A percentile compares a stretch with the other conserved stretches of the same genome.
phyloP scores from a whole-genome alignment of 1,140 invertebrate species.

The Sminthurides bifidus region DNA sequence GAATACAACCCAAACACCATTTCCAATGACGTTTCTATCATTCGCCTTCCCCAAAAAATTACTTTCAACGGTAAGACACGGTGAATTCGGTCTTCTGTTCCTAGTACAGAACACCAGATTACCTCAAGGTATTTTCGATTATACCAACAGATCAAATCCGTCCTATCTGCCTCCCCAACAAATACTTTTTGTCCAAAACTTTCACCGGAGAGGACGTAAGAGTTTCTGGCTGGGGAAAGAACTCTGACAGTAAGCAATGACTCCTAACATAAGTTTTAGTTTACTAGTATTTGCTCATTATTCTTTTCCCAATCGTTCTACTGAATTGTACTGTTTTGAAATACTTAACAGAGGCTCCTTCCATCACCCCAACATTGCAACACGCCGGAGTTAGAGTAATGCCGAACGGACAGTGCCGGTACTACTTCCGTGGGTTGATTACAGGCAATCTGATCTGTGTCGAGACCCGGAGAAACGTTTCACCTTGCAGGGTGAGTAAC shows the following conservation, averaged over 20 bases:
- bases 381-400: slow-evolving; percentile 20
- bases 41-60: slow-evolving; percentile 21
- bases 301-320: not conserved
- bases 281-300: not conserved
- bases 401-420: slow-evolving; percentile 18
- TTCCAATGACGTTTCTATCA: slow-evolving; percentile 26
- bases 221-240: slow-evolving; percentile 30
- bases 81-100: not conserved
- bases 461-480: slow-evolving; percentile 13
- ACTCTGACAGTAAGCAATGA: slow-evolving; percentile 16
- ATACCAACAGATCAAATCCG: slow-evolving; percentile 21
- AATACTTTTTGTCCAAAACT: slow-evolving; percentile 12
- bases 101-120: not conserved
- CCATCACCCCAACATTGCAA: slow-evolving; percentile 25
- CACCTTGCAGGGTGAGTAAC: slow-evolving; percentile 18
- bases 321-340: not conserved
- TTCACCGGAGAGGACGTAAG: slow-evolving; percentile 23
- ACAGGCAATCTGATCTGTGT: slow-evolving; percentile 26
- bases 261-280: not conserved
- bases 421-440: slow-evolving; percentile 21
- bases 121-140: not conserved
- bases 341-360: slow-evolving; percentile 12
- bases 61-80: slow-evolving; percentile 21
- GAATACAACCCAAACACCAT: slow-evolving; percentile 30
- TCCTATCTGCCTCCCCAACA: slow-evolving; percentile 29